Base-by-base conservation (phyloP, 1,140 invertebrate species). In the Drosophila setifemur region DNA sequence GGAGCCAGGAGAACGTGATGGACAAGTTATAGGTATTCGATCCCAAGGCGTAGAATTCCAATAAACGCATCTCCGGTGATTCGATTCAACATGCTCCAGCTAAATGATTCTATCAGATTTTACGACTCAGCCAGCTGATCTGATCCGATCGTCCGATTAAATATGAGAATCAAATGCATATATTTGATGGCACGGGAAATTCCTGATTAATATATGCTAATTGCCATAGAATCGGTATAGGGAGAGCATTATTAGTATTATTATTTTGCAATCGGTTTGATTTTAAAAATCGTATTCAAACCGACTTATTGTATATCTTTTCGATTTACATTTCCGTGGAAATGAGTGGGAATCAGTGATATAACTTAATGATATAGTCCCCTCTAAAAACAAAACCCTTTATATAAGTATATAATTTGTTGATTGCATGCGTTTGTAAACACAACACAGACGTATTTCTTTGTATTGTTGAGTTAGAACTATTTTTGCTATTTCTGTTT, bases 61-160 rank as follows among this genome's bases (percentile, higher is more conserved):
- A 37, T 54, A 23, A 53, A 60, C 52, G 11, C 57, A 61, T 58
- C 57, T 44, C 53, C 14, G 57, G 14, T 61, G 55, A 61, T 26
- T 6, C 3, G 21, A 14, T 19, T 3, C 37, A 58, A 44, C 52
- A 61, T 53, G 57, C 53, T 43, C 21, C 21, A 19, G 44, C 14
- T 26, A 53, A 61, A 33, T 61, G 57, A 61, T 44, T 26, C 42
- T 55, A n/a, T 37, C 8, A 35, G 53, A 58, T 7, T 19, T 23
- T 14, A 58, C 21, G 16, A 40, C 14, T 14, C 53, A 57, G n/a
- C 14, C 57, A 61, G 52, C 52, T 61, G 26, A 61, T 43, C n/a
- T 47, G 55, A 61, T 64, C 6, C 18, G 31, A 64, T 49, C 39
- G 31, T 66, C 14, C 8, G 58, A 49, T 64, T 64, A 39, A 28